A percentile compares a stretch with the other conserved stretches of the same genome.
Conservation (phyloP, 2,113 vertebrate species). For the Cyphomyrus discorhynchus region DNA sequence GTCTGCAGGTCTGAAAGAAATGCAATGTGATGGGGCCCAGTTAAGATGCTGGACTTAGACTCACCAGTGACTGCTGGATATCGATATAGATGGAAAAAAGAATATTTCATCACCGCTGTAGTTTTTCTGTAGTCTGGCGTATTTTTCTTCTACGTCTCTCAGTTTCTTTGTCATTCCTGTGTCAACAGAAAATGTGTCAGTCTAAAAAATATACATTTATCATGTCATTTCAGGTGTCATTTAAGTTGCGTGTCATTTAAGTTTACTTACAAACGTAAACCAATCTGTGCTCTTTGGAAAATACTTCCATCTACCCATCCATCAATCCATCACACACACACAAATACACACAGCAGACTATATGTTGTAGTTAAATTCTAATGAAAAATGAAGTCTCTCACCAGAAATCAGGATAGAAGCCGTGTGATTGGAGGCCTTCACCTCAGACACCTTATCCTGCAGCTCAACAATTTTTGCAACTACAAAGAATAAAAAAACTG, state of each 20-base stretch:
- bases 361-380: neutral
- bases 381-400: neutral
- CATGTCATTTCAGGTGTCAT: neutral
- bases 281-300: neutral
- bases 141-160: neutral
- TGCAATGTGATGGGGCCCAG: neutral
- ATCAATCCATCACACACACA: neutral
- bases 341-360: neutral
- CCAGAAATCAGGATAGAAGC: neutral
- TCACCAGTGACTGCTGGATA: neutral
- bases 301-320: neutral
- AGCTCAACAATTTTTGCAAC: neutral
- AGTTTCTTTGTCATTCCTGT: slow-evolving; percentile 25
- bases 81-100: neutral
- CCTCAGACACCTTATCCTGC: neutral
- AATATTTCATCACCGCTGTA: neutral
- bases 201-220: neutral
- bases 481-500: neutral
- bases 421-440: neutral
- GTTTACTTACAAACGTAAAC: neutral
- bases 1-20: slow-evolving; percentile 22
- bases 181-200: neutral
- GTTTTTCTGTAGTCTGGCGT: neutral
- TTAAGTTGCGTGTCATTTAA: neutral
- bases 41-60: neutral